Percentiles rank a stretch among this genome's conserved stretches.
Evolutionary conservation across 2,797 vertebrate genomes (phyloP).

Genomic region (Channallabes apus): DNA sequence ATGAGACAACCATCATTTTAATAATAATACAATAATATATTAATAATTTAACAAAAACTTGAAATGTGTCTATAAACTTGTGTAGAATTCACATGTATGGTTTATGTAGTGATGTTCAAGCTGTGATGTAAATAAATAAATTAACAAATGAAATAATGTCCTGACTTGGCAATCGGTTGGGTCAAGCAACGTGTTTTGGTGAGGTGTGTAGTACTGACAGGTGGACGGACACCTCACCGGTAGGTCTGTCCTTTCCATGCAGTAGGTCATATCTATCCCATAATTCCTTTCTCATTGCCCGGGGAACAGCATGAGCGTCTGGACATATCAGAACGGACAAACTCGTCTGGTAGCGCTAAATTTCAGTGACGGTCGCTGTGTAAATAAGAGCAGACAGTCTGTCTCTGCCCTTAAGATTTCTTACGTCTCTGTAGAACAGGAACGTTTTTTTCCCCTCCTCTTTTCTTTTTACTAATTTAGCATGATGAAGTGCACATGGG

Average conservation of each 20-base stretch:
- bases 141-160: neutral
- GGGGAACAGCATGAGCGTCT: slow-evolving; percentile 25
- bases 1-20: neutral
- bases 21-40: no score
- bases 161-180: neutral
- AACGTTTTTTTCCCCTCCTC: slow-evolving; percentile 20
- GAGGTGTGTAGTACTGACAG: slow-evolving; percentile 41
- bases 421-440: slow-evolving; percentile 45
- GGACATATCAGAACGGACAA: slow-evolving; percentile 56
- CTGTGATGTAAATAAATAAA: neutral
- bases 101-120: neutral
- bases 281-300: slow-evolving; percentile 48
- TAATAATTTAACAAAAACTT: neutral
- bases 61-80: neutral
- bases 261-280: slow-evolving; percentile 50
- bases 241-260: slow-evolving; percentile 43
- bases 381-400: slow-evolving; percentile 54
- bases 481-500: slow-evolving; percentile 53
- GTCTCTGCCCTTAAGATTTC: slow-evolving; percentile 57
- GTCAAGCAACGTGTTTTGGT: no score
- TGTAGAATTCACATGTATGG: neutral
- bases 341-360: slow-evolving; percentile 55
- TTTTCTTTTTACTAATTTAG: slow-evolving; percentile 32
- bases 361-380: slow-evolving; percentile 43
- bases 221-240: slow-evolving; percentile 52